Conservation (phyloP, 2,113 vertebrate species). For the Channa argus region DNA sequence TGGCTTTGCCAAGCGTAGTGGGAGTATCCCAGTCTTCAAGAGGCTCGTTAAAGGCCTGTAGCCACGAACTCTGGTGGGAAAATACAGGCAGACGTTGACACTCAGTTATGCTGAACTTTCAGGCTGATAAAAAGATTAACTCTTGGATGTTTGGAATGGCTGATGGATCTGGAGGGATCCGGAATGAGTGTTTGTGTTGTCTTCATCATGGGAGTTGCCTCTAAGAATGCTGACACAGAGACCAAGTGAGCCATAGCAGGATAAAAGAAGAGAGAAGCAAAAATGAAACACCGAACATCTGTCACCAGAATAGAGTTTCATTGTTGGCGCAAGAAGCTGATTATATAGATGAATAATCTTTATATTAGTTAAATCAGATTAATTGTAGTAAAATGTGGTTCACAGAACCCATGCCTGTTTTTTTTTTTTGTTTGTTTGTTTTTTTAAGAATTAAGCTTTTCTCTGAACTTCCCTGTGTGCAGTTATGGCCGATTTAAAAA, state of each 20-base stretch:
- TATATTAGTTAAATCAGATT: not conserved
- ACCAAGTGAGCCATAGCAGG: not conserved
- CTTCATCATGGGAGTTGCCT: conserved; percentile 20
- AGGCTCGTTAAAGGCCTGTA: conserved; percentile 6
- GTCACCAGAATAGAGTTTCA: not conserved
- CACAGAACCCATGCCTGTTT: too few relatives aligned
- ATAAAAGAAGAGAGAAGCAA: not conserved
- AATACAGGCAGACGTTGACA: not conserved
- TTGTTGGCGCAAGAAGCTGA: too few relatives aligned
- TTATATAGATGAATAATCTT: too few relatives aligned
- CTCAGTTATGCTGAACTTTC: conserved; percentile 3
- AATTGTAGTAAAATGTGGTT: not conserved
- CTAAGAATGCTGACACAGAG: conserved; percentile 27
- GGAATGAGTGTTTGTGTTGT: conserved; percentile 30
- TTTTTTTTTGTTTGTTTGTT: too few relatives aligned
- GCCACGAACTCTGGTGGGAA: conserved; percentile 6
- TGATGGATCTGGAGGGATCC: not conserved
- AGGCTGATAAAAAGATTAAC: conserved; percentile 1
- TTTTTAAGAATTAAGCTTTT: too few relatives aligned
- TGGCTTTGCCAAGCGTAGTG: conserved; percentile 3
- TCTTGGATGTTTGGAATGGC: conserved; percentile 5
- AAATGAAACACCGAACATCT: not conserved
- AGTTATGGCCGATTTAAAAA: too few relatives aligned
- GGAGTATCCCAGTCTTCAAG: not conserved
- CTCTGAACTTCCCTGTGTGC: too few relatives aligned